Evolutionary conservation across 2,888 invertebrate genomes (phyloP).

Genomic region (Alviniconcha strummeri): DNA sequence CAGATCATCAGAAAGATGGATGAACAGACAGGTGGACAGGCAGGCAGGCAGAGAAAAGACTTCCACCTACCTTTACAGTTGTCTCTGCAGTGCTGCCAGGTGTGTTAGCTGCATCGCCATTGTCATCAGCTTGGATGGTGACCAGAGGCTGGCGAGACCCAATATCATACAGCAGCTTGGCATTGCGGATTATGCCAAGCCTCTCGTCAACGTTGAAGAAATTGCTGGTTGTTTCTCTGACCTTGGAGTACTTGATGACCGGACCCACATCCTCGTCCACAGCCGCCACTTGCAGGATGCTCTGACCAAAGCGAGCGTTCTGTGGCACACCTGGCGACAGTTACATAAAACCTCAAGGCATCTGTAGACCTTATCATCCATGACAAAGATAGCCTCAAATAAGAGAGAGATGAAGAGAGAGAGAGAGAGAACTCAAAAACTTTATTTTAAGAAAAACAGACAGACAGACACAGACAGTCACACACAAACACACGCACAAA

Average conservation of each 20-base stretch:
- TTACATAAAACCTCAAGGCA: neutral
- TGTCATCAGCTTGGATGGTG: constrained; percentile 44
- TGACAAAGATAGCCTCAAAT: too few species aligned
- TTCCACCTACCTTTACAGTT: constrained; percentile 42
- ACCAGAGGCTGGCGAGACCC: constrained; percentile 46
- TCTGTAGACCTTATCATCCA: too few species aligned
- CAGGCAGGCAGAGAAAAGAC: neutral
- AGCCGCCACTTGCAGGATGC: constrained; percentile 59
- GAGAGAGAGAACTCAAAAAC: too few species aligned
- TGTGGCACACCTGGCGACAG: constrained; percentile 63
- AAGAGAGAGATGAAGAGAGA: too few species aligned
- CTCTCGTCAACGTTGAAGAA: constrained; percentile 50
- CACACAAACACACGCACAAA: too few species aligned
- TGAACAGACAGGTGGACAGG: neutral
- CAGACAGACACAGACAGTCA: too few species aligned
- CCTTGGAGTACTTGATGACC: constrained; percentile 41
- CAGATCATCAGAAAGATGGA: neutral
- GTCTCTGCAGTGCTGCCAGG: constrained; percentile 37
- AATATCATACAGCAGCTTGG: constrained; percentile 51
- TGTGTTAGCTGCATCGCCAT: neutral
- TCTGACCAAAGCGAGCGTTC: constrained; percentile 63
- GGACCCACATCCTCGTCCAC: constrained; percentile 52
- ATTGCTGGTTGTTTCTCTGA: constrained; percentile 31
- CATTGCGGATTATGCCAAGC: constrained; percentile 58
- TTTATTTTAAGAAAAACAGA: too few species aligned